phyloP scores from a whole-genome alignment of 2,797 vertebrate species.

The Microctenopoma steveboyesi region DNA sequence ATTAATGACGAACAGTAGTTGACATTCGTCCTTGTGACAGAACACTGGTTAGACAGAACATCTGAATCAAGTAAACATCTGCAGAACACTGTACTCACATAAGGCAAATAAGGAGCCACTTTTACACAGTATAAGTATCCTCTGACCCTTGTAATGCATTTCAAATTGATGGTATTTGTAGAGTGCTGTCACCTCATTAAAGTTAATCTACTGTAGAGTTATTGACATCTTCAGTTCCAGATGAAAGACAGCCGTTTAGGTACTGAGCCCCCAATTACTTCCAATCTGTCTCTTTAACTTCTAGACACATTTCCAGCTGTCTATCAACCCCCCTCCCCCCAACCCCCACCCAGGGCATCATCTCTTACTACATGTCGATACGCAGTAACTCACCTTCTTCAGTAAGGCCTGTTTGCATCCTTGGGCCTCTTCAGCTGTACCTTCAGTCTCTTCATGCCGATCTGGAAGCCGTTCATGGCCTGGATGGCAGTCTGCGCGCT shows the following conservation, averaged over 20 bases:
- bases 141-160: conserved; percentile 36
- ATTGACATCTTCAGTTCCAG: conserved; percentile 67
- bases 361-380: conserved; percentile 26
- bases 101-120: conserved; percentile 35
- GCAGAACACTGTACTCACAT: conserved; percentile 20
- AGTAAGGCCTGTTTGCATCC: conserved; percentile 98
- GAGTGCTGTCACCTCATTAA: conserved; percentile 63
- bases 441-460: conserved; percentile 99
- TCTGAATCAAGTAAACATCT: conserved; percentile 39
- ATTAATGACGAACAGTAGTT: conserved; percentile 78
- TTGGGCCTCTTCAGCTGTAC: conserved; percentile 98
- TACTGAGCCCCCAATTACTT: conserved; percentile 58
- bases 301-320: conserved; percentile 56
- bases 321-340: conserved; percentile 48
- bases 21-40: conserved; percentile 73
- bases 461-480: conserved; percentile 99
- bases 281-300: conserved; percentile 56
- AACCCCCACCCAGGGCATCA: not conserved
- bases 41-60: conserved; percentile 79
- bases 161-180: conserved; percentile 49
- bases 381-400: conserved; percentile 76
- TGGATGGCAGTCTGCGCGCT: conserved; percentile 99
- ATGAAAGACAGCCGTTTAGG: conserved; percentile 62
- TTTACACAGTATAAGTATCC: conserved; percentile 45
- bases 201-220: conserved; percentile 68